A percentile compares a stretch with the other conserved stretches of the same genome.
These are phyloP conservation scores for Thomomys bottae DNA, from an alignment of 2,113 vertebrate genomes.

Conservation along the genomic window DNA sequence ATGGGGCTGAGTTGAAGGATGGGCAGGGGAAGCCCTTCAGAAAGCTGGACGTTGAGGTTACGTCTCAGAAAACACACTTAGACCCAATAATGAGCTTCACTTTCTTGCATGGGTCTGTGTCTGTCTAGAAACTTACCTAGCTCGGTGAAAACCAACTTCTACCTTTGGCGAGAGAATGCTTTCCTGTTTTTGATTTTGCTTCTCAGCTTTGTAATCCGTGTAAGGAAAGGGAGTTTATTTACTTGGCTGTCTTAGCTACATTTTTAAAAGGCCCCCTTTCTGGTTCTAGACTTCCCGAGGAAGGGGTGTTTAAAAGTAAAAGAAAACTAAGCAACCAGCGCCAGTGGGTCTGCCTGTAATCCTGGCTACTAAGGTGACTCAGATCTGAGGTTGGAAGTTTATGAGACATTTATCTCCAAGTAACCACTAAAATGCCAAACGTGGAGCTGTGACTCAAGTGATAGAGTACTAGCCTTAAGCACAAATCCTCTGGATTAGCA, in stretches of 20 bases:
- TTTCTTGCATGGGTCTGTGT: not conserved
- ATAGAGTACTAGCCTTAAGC: too few relatives aligned
- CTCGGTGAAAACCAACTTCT: not conserved
- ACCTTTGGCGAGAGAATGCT: not conserved
- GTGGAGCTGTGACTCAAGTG: too few relatives aligned
- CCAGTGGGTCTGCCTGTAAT: too few relatives aligned
- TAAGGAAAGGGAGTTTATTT: not conserved
- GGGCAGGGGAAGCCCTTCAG: not conserved
- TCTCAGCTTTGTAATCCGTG: not conserved
- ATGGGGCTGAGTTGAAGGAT: not conserved
- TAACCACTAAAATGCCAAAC: too few relatives aligned
- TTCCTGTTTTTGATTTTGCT: not conserved
- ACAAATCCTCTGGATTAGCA: too few relatives aligned
- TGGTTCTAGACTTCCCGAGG: not conserved
- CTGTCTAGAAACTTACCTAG: not conserved
- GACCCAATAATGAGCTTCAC: not conserved
- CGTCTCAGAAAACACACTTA: not conserved
- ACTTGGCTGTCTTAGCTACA: not conserved
- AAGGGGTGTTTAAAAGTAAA: slow-evolving; percentile 6
- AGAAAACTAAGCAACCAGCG: not conserved
- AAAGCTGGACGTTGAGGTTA: not conserved
- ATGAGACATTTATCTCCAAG: too few relatives aligned
- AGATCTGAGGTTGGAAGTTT: too few relatives aligned
- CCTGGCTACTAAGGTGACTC: too few relatives aligned
- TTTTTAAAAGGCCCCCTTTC: slow-evolving; percentile 24